phyloP scores from a whole-genome alignment of 2,797 vertebrate species.

The Geotrypetes seraphini region DNA sequence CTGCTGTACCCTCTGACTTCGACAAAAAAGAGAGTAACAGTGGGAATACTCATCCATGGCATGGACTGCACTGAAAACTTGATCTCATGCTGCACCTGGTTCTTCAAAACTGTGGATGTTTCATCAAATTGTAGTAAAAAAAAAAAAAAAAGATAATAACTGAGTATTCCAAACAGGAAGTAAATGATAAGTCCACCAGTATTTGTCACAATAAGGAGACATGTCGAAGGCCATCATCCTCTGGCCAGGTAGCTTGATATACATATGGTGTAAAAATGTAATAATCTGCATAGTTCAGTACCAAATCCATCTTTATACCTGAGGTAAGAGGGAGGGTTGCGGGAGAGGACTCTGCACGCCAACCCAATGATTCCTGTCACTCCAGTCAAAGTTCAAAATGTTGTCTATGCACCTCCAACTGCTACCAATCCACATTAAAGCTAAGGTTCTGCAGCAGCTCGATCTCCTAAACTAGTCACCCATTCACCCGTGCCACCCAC shows the following conservation, averaged over 20 bases:
- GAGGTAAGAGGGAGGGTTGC: no score
- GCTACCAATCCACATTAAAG: no score
- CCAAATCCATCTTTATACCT: conserved; percentile 78
- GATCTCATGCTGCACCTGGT: conserved; percentile 85
- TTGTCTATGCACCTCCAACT: no score
- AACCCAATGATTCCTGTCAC: no score
- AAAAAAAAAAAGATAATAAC: conserved; percentile 80
- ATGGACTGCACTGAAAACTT: conserved; percentile 65
- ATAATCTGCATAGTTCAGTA: conserved; percentile 66
- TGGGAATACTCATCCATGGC: conserved; percentile 85
- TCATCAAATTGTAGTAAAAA: conserved; percentile 82
- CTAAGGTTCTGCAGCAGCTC: no score
- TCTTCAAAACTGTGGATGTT: conserved; percentile 92
- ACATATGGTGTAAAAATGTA: conserved; percentile 76
- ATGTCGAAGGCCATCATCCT: conserved; percentile 74
- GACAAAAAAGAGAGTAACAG: conserved; percentile 76
- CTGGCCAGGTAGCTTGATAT: conserved; percentile 72
- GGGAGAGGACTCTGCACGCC: no score
- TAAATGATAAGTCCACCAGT: conserved; percentile 75
- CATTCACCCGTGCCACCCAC: no score
- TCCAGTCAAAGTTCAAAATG: no score
- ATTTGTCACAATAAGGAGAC: conserved; percentile 82
- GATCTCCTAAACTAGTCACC: no score
- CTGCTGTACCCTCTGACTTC: conserved; percentile 88
- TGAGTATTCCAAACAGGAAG: conserved; percentile 71